Evolutionary conservation across 2,888 invertebrate genomes (phyloP), one percentile per base, ranked within the genome.

Genomic region (Netelia inedita): DNA sequence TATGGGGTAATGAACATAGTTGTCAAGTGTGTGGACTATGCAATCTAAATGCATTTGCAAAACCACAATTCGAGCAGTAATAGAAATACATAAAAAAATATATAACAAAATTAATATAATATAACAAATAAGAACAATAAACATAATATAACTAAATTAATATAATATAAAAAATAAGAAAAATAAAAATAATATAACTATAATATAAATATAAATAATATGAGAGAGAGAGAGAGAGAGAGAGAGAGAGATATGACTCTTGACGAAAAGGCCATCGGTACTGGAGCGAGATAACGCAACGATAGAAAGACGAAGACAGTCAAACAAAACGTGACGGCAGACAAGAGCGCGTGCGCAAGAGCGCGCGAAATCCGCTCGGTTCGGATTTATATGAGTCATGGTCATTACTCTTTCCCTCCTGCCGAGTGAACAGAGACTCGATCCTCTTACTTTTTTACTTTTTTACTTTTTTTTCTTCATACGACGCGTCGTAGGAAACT

Each of bases 331-430:
- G 63, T 71, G 50, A 63, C 28, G 28, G 28, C 28, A 28, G 0
- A 28, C 61, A 73, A 28, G 43, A 16, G 74, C 50, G 16, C 14
- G 41, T 41, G 16, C 46, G 6, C 21, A 16, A 59, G 72, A 87
- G 72, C 73, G 85, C 84, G 83, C 72, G 81, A 86, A 84, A 86
- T 83, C 68, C 78, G 79, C 57, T 86, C 82, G 79, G 28, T 71
- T 63, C 71, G 59, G 66, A 82, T 21, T 46, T 85, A 88, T 85
- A 88, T 88, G 86, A 88, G 88, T 88, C 88, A 88, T 86, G 88
- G 88, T 85, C 88, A 84, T 86, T 87, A 86, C 86, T 84, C 88
- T 83, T 84, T 87, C 85, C 81, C 41, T 79, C 83, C 79, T 63
- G 75, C 79, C 79, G 75, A 73, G 81, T 75, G 68, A 55, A 66